Evolutionary conservation across 2,888 invertebrate genomes (phyloP), one percentile per base, ranked within the genome.

Genomic region (Coleophora deauratella): DNA sequence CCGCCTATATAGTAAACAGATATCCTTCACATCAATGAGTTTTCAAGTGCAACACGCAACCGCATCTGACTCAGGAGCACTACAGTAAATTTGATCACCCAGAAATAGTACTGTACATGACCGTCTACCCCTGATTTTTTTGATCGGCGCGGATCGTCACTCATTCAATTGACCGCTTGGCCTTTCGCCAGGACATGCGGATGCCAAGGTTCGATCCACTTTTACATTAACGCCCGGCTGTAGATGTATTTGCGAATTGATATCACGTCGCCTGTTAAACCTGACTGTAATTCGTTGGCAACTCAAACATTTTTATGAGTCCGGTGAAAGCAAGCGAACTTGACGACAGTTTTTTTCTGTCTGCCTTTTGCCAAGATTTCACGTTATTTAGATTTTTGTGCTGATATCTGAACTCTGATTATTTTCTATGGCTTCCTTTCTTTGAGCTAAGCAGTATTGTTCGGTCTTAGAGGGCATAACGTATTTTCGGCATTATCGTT

Each of bases 161-260:
- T 80, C 82, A 84, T 82, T 84, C 80, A 82, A 80, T 78, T 72
- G 68, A 57, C 58, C 62, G 60, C 46, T 75, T 85, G 84, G 84
- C 79, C 69, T 73, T 63, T 62, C 65, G 78, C 84, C 85, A 84
- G 80, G 69, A 71, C 62, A 65, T 56, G 49, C 54, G 55, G 63
- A 62, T 68, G 68, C 72, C 73, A 69, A 68, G 62, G 64, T 67
- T 59, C 62, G 64, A 58, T 69, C 67, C 66, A 69, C 61, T 66
- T 70, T 69, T 62, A 71, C 65, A 61, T 56, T 57, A 42, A 47
- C 47, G 40, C 52, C 49, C 40, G 37, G 46, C 48, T 52, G 57
- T 55, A 50, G 51, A 55, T 52, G 57, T 64, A 62, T 67, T 65
- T 62, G 60, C 52, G 59, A 63, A 70, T 68, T 66, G 54, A 57